These are phyloP conservation scores for Drosophila dives DNA, from an alignment of 2,888 invertebrate species.

Conservation along the genomic window DNA sequence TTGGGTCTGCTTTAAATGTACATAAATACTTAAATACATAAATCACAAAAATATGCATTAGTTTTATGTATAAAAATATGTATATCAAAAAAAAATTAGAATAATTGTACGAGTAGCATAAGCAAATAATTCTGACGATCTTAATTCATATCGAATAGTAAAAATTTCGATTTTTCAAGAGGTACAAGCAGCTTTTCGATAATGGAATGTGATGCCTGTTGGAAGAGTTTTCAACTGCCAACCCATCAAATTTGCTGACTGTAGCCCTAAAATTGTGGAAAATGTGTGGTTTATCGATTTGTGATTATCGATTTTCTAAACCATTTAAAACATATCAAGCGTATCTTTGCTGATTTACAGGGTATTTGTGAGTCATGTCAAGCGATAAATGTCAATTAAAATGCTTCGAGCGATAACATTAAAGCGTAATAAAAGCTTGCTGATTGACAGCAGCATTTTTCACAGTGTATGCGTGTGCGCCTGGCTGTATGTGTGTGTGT, in stretches of 20 bases:
- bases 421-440: neutral
- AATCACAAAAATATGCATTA: neutral
- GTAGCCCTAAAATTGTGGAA: neutral
- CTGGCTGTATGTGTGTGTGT: neutral
- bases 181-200: too few species aligned
- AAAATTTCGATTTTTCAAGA: too few species aligned
- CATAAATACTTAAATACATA: neutral
- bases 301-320: neutral
- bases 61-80: neutral
- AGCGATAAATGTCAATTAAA: neutral
- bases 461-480: conserved; percentile 5
- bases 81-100: neutral
- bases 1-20: neutral
- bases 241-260: neutral
- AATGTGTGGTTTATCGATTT: neutral
- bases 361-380: neutral
- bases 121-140: neutral
- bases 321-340: neutral
- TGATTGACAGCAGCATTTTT: conserved; percentile 12
- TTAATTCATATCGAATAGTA: too few species aligned
- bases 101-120: neutral
- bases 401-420: conserved; percentile 5
- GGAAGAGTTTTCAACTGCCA: neutral
- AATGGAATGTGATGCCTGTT: neutral
- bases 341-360: neutral